These are phyloP conservation scores for Fragum whitleyi DNA, from an alignment of 2,888 invertebrate species.

Conservation along the genomic window DNA sequence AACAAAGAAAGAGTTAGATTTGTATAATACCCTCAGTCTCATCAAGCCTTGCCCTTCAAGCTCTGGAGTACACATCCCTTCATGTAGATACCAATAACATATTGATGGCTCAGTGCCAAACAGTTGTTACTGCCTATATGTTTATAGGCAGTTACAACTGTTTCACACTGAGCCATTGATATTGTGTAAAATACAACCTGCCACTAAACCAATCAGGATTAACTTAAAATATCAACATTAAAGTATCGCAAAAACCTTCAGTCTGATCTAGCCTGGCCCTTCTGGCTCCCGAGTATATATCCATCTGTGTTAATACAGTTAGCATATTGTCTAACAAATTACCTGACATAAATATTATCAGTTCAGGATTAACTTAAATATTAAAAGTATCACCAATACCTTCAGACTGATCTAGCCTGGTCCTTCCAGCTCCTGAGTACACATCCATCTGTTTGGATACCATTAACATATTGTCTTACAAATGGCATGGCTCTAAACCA, in stretches of 20 bases:
- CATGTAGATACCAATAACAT: constrained; percentile 73
- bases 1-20: too few species aligned
- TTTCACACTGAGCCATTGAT: too few species aligned
- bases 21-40: too few species aligned
- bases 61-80: constrained; percentile 51
- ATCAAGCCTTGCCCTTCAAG: constrained; percentile 71
- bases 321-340: constrained; percentile 71
- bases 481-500: constrained; percentile 71
- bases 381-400: too few species aligned
- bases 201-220: constrained; percentile 68
- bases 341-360: constrained; percentile 70
- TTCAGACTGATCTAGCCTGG: constrained; percentile 70
- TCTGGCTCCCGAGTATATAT: constrained; percentile 57
- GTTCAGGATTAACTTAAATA: constrained; percentile 70
- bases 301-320: constrained; percentile 69
- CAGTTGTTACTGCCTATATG: too few species aligned
- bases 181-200: constrained; percentile 72
- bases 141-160: too few species aligned
- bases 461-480: constrained; percentile 70
- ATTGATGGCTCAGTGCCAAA: too few species aligned
- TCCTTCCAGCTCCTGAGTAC: constrained; percentile 65
- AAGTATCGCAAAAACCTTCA: too few species aligned
- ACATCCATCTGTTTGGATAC: constrained; percentile 69
- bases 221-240: too few species aligned
- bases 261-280: constrained; percentile 71